These are phyloP conservation scores for Ficedula albicollis DNA, from an alignment of 2,797 vertebrate genomes.

Conservation along the genomic window DNA sequence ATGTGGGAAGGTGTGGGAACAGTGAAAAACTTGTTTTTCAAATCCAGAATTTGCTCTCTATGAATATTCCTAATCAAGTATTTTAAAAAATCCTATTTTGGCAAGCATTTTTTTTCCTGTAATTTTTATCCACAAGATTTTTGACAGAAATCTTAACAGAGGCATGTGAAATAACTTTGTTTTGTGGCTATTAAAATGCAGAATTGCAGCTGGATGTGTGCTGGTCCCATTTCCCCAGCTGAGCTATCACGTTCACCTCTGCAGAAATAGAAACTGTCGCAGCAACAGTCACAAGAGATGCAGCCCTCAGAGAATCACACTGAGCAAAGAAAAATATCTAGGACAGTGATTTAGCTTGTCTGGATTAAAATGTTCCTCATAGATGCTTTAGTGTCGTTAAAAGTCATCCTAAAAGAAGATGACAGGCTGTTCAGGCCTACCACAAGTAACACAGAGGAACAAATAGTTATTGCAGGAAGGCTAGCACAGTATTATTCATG, in stretches of 20 bases:
- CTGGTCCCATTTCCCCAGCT: not conserved
- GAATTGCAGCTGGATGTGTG: not conserved
- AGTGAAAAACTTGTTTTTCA: not conserved
- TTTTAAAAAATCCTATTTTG: not conserved
- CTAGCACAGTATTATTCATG: not conserved
- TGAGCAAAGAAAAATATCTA: not conserved
- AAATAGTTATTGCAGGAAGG: not conserved
- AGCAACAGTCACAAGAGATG: conserved; percentile 8
- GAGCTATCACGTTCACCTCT: not conserved
- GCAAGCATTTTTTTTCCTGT: not conserved
- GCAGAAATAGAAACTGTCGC: conserved; percentile 30
- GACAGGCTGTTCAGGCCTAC: not conserved
- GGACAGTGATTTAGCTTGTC: conserved; percentile 14
- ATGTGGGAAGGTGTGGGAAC: not conserved
- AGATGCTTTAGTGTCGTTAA: not conserved
- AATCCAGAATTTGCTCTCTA: not conserved
- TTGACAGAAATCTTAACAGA: not conserved
- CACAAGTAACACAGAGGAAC: not conserved
- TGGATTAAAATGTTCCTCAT: not conserved
- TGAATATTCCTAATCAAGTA: not conserved
- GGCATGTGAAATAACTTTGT: not conserved
- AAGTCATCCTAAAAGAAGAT: conserved; percentile 17
- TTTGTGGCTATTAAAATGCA: not conserved
- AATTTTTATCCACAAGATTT: not conserved
- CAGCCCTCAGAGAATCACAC: not conserved